phyloP scores from a whole-genome alignment of 2,113 vertebrate species.

The Heterocephalus glaber region DNA sequence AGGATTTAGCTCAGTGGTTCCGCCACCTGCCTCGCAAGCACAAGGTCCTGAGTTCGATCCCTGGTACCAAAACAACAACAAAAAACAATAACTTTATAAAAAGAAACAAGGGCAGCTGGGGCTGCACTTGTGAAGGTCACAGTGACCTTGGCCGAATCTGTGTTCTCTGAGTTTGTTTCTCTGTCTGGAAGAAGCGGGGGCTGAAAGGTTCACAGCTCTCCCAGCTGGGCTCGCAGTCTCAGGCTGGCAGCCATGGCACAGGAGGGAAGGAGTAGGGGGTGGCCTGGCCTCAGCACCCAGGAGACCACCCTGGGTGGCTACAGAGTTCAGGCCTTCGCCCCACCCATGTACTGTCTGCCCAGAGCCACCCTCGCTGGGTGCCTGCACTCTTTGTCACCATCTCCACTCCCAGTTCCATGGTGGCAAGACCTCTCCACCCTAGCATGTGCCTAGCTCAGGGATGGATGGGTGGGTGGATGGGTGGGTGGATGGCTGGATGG shows the following conservation, averaged over 20 bases:
- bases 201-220: not conserved
- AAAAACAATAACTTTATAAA: not conserved
- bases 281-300: not conserved
- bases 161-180: not conserved
- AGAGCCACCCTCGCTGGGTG: not conserved
- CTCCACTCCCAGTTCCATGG: not conserved
- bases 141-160: not conserved
- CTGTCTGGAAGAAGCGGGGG: not conserved
- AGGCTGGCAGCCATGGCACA: too few species aligned
- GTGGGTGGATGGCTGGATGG: too few species aligned
- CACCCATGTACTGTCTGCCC: not conserved
- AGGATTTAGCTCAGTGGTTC: too few species aligned
- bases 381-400: not conserved
- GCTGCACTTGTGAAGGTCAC: not conserved
- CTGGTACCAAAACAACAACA: too few species aligned
- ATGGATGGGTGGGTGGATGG: not conserved
- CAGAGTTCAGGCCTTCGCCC: not conserved
- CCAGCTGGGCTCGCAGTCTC: rapidly evolving
- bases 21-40: too few species aligned
- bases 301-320: not conserved
- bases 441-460: not conserved
- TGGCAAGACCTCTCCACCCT: not conserved
- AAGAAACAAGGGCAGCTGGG: not conserved
- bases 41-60: too few species aligned
- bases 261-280: not conserved